Conservation (phyloP, 2,888 invertebrate species). For the Nebria salina region DNA sequence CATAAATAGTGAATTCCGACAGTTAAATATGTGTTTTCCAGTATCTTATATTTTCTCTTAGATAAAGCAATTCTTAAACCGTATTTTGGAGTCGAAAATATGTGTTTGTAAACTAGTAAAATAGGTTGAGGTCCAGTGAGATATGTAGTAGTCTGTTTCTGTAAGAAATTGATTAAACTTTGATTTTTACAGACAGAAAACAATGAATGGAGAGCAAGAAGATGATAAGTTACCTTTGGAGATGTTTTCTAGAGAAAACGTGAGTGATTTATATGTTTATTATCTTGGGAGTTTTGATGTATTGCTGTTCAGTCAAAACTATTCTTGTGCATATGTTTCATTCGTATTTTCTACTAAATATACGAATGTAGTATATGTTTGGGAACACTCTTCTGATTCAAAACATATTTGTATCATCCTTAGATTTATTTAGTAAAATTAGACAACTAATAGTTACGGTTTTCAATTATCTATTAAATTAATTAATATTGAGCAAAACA, state of each 20-base stretch:
- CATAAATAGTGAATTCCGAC: neutral
- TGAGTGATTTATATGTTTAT: slow-evolving; percentile 1
- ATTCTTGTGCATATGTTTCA: neutral
- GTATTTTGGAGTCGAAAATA: neutral
- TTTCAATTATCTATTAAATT: no score
- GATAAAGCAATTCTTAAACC: neutral
- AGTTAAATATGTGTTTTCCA: neutral
- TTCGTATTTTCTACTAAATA: neutral
- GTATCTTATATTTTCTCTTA: neutral
- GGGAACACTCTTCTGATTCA: no score
- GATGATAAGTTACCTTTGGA: neutral
- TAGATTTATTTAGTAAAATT: no score
- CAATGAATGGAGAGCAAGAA: neutral
- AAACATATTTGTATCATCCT: no score
- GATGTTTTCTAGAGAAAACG: neutral
- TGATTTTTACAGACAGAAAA: neutral
- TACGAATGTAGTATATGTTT: neutral
- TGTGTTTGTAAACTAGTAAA: neutral
- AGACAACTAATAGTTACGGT: no score
- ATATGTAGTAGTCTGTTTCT: neutral
- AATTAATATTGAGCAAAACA: no score
- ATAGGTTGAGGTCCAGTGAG: neutral
- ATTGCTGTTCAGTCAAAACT: neutral
- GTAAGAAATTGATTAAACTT: neutral
- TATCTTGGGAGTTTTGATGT: neutral